Percentiles rank a stretch among this genome's conserved stretches.
These are phyloP conservation scores for Gonatopus flavifemur DNA, from an alignment of 1,140 invertebrate species.

Conservation along the genomic window DNA sequence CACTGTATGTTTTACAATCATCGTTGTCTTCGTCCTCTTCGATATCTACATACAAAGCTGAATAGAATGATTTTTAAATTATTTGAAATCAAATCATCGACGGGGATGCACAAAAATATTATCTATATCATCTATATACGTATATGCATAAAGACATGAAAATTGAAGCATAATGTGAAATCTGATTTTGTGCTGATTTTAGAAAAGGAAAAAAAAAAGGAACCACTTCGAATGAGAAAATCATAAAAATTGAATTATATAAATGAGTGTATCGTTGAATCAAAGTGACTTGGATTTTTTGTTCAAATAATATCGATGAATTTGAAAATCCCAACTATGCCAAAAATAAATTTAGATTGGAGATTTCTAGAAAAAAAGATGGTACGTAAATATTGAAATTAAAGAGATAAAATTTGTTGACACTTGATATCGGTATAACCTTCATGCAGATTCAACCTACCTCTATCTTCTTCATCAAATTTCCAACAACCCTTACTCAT, in stretches of 20 bases:
- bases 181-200: not conserved
- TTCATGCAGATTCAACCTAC: conserved; percentile 37
- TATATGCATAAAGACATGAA: not conserved
- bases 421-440: conserved; percentile 13
- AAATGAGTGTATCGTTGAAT: no score
- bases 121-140: conserved; percentile 10
- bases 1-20: conserved; percentile 56
- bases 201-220: no score
- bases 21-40: conserved; percentile 58
- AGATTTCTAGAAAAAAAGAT: no score
- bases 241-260: not conserved
- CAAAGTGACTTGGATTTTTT: no score
- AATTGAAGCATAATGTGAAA: not conserved
- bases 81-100: not conserved
- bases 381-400: no score
- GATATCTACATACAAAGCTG: conserved; percentile 65
- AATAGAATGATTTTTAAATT: conserved; percentile 14
- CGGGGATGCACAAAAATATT: conserved; percentile 5
- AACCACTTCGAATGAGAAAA: no score
- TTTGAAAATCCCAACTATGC: no score
- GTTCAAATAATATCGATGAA: no score
- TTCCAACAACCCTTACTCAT: conserved; percentile 63
- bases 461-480: conserved; percentile 62
- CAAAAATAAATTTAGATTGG: no score
- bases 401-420: conserved; percentile 13